Conservation (phyloP, 2,888 invertebrate genomes). For the Nemotelus pantherinus region DNA sequence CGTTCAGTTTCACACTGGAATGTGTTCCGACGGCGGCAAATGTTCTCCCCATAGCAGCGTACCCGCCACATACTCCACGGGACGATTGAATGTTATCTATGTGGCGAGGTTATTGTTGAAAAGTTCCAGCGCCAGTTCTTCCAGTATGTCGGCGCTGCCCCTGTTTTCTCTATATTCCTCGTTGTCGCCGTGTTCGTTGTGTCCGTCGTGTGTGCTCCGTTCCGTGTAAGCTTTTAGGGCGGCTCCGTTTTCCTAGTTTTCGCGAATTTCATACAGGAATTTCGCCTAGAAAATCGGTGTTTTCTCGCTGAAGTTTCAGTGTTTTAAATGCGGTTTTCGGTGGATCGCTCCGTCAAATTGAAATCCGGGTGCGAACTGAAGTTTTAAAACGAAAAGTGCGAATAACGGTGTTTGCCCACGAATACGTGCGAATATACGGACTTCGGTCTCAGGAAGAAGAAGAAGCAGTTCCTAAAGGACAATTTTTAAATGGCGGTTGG, state of each 20-base stretch:
- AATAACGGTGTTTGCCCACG: neutral
- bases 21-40: conserved; percentile 32
- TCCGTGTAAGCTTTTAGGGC: conserved; percentile 51
- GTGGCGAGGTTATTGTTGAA: conserved; percentile 29
- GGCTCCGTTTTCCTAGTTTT: conserved; percentile 50
- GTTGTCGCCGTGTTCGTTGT: conserved; percentile 12
- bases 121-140: conserved; percentile 34
- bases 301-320: neutral
- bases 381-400: conserved; percentile 12
- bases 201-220: conserved; percentile 17
- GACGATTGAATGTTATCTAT: conserved; percentile 25
- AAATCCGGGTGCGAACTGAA: neutral
- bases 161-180: conserved; percentile 20
- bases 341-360: neutral
- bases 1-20: conserved; percentile 24
- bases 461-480: conserved; percentile 33
- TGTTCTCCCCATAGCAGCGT: neutral
- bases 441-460: conserved; percentile 15
- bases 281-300: conserved; percentile 44
- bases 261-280: conserved; percentile 44
- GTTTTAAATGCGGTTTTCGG: conserved; percentile 16
- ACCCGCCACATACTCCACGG: neutral
- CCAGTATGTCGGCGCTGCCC: conserved; percentile 28
- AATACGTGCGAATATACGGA: neutral
- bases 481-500: conserved; percentile 50